Evolutionary conservation across 2,888 invertebrate genomes (phyloP).

Genomic region (Laspeyria flexula): DNA sequence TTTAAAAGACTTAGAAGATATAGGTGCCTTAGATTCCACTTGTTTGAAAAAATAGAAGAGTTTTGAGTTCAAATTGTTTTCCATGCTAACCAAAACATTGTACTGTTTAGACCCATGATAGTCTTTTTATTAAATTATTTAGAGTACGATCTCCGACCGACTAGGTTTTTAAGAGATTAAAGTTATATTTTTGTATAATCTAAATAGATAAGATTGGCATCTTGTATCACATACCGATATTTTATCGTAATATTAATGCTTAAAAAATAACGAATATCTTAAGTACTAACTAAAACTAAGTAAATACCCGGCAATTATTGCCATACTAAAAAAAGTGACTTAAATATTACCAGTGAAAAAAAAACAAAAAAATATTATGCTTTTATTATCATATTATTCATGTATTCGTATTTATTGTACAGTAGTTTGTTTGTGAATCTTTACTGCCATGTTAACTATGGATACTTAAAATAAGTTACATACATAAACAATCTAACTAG

Average conservation of each 20-base stretch:
- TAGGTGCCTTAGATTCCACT: background rate
- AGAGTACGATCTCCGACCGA: constrained; percentile 62
- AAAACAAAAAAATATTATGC: constrained; percentile 34
- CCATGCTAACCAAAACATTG: constrained; percentile 24
- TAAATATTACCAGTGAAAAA: constrained; percentile 9
- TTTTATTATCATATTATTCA: constrained; percentile 35
- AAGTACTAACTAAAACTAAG: background rate
- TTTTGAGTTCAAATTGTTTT: background rate
- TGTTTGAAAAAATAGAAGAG: background rate
- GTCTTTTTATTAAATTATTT: constrained; percentile 28
- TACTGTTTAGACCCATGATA: constrained; percentile 15
- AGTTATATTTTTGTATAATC: constrained; percentile 37
- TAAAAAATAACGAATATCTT: background rate
- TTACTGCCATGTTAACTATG: constrained; percentile 53
- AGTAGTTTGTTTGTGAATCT: constrained; percentile 46
- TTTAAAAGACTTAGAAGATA: constrained; percentile 6
- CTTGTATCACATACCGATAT: background rate
- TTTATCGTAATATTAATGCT: background rate
- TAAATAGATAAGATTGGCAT: background rate
- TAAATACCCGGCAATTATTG: constrained; percentile 3
- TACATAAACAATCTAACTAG: constrained; percentile 56
- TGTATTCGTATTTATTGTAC: constrained; percentile 48
- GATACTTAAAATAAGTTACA: constrained; percentile 39
- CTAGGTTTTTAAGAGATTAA: constrained; percentile 38
- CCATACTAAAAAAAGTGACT: constrained; percentile 13